Evolutionary conservation across 2,797 vertebrate genomes (phyloP).

Genomic region (Sebastes itinus): DNA sequence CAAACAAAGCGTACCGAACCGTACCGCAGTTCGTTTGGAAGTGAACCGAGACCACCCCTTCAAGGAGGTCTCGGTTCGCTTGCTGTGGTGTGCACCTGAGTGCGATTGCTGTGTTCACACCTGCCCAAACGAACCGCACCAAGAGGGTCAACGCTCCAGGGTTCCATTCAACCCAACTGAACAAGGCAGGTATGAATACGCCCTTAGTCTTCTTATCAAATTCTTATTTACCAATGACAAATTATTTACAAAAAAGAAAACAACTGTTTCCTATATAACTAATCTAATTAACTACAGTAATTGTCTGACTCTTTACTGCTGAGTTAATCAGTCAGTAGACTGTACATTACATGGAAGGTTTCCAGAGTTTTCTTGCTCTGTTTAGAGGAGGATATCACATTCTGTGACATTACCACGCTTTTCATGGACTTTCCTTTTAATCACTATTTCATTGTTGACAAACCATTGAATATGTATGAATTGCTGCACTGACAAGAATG

Average conservation of each 20-base stretch:
- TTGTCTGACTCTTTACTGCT: not conserved
- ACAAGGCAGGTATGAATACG: too few relatives aligned
- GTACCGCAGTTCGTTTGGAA: too few relatives aligned
- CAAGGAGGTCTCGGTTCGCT: too few relatives aligned
- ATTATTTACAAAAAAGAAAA: not conserved
- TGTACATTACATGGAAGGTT: not conserved
- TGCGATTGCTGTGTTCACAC: too few relatives aligned
- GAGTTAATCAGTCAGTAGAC: not conserved
- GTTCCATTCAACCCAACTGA: too few relatives aligned
- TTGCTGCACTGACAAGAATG: slow-evolving; percentile 13
- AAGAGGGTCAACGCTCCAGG: too few relatives aligned
- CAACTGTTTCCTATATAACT: not conserved
- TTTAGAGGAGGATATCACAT: not conserved
- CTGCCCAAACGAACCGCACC: too few relatives aligned
- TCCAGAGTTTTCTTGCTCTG: not conserved
- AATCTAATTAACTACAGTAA: not conserved
- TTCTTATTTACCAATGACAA: too few relatives aligned
- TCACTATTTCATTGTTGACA: slow-evolving; percentile 36
- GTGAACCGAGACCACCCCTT: too few relatives aligned
- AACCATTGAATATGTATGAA: slow-evolving; percentile 51
- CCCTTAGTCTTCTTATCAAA: not conserved
- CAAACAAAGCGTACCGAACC: too few relatives aligned
- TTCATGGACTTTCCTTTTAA: slow-evolving; percentile 25
- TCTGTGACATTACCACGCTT: slow-evolving; percentile 5
- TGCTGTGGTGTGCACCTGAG: too few relatives aligned